Evolutionary conservation across 2,797 vertebrate genomes (phyloP).

Genomic region (Enteromius thamalakanensis): DNA sequence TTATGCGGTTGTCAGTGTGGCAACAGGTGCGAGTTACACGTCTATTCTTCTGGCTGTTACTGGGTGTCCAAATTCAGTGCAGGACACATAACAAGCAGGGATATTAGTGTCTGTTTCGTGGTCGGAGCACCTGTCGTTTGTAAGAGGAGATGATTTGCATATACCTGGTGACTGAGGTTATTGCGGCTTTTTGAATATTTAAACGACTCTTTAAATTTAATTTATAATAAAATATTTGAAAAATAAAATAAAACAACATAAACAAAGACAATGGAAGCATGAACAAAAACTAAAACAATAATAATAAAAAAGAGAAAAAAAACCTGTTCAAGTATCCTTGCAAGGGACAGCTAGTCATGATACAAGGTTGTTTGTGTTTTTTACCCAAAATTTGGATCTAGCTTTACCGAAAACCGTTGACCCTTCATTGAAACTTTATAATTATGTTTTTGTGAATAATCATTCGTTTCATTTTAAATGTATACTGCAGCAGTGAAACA

Average conservation of each 20-base stretch:
- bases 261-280: no score
- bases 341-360: neutral
- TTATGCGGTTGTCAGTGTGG: slow-evolving; percentile 41
- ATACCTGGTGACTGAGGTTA: slow-evolving; percentile 11
- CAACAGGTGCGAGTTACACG: slow-evolving; percentile 41
- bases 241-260: neutral
- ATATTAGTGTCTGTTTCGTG: slow-evolving; percentile 31
- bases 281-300: neutral
- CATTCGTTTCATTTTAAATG: neutral
- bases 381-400: no score
- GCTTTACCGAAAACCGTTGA: no score
- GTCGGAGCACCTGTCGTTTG: slow-evolving; percentile 21
- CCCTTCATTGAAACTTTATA: neutral
- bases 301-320: neutral
- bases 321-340: neutral
- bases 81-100: slow-evolving; percentile 31
- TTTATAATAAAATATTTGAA: no score
- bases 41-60: slow-evolving; percentile 28
- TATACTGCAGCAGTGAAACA: neutral
- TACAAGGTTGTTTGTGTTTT: no score
- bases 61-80: slow-evolving; percentile 1
- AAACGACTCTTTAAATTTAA: slow-evolving; percentile 4
- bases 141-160: slow-evolving; percentile 17
- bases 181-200: slow-evolving; percentile 16
- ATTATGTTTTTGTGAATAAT: neutral